A percentile compares a stretch with the other conserved stretches of the same genome.
These are phyloP conservation scores for Dendrocincla tyrannina DNA, from an alignment of 2,797 vertebrate genomes.

Conservation along the genomic window DNA sequence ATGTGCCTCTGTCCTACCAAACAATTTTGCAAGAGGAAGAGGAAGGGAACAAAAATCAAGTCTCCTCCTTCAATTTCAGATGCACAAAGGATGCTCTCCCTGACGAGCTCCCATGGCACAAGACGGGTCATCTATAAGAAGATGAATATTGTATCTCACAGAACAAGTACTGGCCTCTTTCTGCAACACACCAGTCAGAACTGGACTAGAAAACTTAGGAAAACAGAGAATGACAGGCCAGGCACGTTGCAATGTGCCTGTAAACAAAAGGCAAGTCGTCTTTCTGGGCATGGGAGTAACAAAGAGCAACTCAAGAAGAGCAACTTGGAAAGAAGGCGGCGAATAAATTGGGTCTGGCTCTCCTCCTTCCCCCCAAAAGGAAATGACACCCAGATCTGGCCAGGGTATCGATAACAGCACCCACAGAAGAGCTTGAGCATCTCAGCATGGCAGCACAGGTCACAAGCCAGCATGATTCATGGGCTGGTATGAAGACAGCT, in stretches of 20 bases:
- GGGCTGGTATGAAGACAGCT: not conserved
- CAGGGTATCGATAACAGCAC: not conserved
- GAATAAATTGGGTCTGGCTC: not conserved
- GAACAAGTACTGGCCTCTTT: not conserved
- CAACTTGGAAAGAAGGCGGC: not conserved
- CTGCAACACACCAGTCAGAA: not conserved
- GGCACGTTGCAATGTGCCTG: rapidly evolving
- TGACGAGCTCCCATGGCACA: not conserved
- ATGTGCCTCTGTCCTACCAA: not conserved
- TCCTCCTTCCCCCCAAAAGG: not conserved
- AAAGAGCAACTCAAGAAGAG: not conserved
- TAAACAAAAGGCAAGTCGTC: not conserved
- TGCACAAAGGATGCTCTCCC: not conserved
- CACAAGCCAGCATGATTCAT: not conserved
- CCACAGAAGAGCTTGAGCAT: not conserved
- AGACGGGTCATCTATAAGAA: not conserved
- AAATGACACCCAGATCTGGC: not conserved
- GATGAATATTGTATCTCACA: not conserved
- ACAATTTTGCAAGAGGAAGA: not conserved
- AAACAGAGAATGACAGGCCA: not conserved
- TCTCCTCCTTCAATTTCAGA: not conserved
- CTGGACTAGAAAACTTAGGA: rapidly evolving
- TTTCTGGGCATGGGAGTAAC: not conserved
- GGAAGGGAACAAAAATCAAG: not conserved
- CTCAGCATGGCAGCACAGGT: not conserved